Evolutionary conservation across 2,888 invertebrate genomes (phyloP), one percentile per base, ranked within the genome.

Genomic region (Lacanobia wlatinum): DNA sequence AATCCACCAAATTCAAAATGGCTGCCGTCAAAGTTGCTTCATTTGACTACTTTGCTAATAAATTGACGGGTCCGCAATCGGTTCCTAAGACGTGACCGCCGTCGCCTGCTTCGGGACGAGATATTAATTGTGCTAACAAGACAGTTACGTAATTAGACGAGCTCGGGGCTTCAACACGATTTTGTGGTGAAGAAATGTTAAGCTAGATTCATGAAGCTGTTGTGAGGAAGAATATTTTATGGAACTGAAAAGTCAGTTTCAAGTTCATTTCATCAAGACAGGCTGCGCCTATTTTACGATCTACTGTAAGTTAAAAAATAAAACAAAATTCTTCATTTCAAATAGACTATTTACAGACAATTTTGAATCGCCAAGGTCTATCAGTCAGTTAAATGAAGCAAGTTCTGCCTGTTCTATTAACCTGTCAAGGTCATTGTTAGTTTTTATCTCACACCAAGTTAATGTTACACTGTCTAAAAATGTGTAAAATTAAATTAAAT

Each of bases 51-150:
- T 79, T 74, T 64, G 56, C 18, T 74, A 79, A 74, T 80, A 83
- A 80, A 83, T 60, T 74, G 83, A 74, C 80, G 48, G 67, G 28
- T 65, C n/a, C 58, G 55, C 75, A 83, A 74, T 80, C 66, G 83
- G 80, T 70, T 66, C 38, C 69, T 67, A 74, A 83, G 84, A 83
- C 84, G 84, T 80, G 80, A 80, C 66, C 80, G 21, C 80, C 18
- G n/a, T n/a, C n/a, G 78, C 50, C 63, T 48, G 80, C 55, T 72
- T 61, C 56, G 52, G 34, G 59, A 67, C 63, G 82, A 81, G 68
- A 77, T 82, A 82, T 84, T 84, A 84, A 82, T 84, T 82, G 82
- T 73, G 73, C 82, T 82, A 81, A 82, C 82, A 81, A 82, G 82
- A 82, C 82, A 70, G 78, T 70, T 69, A 76, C 46, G 70, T 65